A percentile compares a stretch with the other conserved stretches of the same genome.
Conservation (phyloP, 2,888 invertebrate genomes). For the Metalampra italica region DNA sequence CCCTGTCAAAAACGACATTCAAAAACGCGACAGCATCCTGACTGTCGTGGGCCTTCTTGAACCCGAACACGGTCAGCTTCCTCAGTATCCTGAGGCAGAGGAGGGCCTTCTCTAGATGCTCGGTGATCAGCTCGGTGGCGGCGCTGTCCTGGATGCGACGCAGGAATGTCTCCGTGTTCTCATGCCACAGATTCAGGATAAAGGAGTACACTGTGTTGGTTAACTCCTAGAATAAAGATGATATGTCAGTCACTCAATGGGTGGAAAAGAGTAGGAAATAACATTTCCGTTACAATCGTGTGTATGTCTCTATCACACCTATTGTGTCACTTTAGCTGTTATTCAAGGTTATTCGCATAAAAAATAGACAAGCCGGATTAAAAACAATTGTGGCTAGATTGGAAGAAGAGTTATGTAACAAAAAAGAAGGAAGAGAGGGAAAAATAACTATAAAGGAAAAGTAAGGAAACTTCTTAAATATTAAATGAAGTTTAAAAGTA, state of each 20-base stretch:
- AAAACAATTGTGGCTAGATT: too few relatives aligned
- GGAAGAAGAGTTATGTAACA: too few relatives aligned
- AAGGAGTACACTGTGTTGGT: conserved; percentile 85
- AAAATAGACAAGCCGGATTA: too few relatives aligned
- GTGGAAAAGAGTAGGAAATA: too few relatives aligned
- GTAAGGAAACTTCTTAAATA: too few relatives aligned
- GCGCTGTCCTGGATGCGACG: conserved; percentile 80
- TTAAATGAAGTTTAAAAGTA: too few relatives aligned
- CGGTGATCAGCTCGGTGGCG: conserved; percentile 79
- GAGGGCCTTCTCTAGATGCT: conserved; percentile 87
- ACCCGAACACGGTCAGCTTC: conserved; percentile 90
- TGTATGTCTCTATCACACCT: too few relatives aligned
- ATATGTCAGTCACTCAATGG: background rate
- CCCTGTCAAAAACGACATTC: conserved; percentile 86
- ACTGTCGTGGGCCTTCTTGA: conserved; percentile 86
- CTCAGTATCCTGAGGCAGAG: conserved; percentile 89
- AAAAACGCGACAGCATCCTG: conserved; percentile 87
- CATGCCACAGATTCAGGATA: conserved; percentile 89
- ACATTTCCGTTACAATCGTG: too few relatives aligned
- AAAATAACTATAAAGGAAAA: too few relatives aligned
- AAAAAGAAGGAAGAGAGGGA: too few relatives aligned
- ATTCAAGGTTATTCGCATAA: too few relatives aligned
- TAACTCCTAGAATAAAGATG: conserved; percentile 80
- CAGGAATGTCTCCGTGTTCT: conserved; percentile 83
- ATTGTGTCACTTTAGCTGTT: too few relatives aligned